phyloP scores from a whole-genome alignment of 2,113 vertebrate genomes.

The Camelus bactrianus region DNA sequence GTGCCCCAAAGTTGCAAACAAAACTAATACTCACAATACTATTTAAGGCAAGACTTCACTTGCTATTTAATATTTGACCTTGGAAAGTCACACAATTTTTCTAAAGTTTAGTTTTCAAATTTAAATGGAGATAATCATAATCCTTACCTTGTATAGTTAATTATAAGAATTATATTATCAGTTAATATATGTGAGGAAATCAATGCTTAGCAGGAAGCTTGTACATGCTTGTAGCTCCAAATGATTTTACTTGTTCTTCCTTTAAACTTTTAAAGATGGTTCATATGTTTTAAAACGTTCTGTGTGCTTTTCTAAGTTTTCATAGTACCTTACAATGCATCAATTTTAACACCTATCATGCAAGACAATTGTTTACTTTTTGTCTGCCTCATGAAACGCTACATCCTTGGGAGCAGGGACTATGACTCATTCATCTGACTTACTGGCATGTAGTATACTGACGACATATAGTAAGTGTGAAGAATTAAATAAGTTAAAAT shows the following conservation, averaged over 20 bases:
- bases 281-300: not conserved
- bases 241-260: not conserved
- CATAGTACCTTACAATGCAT: not conserved
- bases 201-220: not conserved
- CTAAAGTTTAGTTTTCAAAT: conserved; percentile 18
- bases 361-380: not conserved
- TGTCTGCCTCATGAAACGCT: conserved; percentile 7
- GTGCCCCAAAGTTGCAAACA: not conserved
- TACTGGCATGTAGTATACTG: not conserved
- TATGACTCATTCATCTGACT: conserved; percentile 39
- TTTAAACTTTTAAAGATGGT: not conserved
- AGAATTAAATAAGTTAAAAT: not conserved
- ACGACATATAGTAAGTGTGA: not conserved
- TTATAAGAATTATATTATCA: not conserved
- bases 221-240: not conserved
- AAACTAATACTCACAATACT: not conserved
- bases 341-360: not conserved
- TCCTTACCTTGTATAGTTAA: not conserved
- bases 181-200: not conserved
- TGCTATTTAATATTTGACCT: not conserved
- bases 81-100: not conserved
- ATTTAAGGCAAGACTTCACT: not conserved
- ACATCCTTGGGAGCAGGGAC: not conserved
- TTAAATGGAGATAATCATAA: not conserved
- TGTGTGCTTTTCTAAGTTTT: not conserved